These are phyloP conservation scores for Jaculus jaculus DNA, from an alignment of 2,113 vertebrate species.

Conservation along the genomic window DNA sequence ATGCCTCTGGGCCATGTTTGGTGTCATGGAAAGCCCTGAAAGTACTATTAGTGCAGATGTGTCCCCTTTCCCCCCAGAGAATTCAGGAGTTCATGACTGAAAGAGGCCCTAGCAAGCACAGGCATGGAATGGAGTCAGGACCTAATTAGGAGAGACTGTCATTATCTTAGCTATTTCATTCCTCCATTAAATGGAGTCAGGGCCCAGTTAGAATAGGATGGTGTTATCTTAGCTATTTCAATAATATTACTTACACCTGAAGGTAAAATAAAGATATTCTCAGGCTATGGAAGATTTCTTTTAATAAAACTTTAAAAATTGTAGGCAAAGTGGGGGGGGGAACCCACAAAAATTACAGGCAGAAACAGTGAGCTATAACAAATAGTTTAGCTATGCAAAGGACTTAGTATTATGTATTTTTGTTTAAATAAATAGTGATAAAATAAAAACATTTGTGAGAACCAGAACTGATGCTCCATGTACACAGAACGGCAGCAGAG, in stretches of 20 bases:
- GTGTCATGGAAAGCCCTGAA: too few species aligned
- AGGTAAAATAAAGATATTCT: not conserved
- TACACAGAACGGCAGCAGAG: not conserved
- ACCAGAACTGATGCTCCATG: not conserved
- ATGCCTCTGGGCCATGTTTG: too few species aligned
- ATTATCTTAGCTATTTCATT: too few species aligned
- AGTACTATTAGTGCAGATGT: too few species aligned
- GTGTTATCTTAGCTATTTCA: too few species aligned
- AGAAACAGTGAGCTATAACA: not conserved
- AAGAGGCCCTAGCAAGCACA: too few species aligned
- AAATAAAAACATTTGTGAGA: not conserved
- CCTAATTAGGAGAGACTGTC: too few species aligned
- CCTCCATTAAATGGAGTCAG: too few species aligned
- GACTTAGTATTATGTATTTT: not conserved
- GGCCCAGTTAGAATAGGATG: too few species aligned
- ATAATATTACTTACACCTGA: not conserved
- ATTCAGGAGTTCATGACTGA: too few species aligned
- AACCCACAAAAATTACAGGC: not conserved
- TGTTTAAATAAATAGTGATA: not conserved
- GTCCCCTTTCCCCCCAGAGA: too few species aligned
- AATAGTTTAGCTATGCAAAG: not conserved
- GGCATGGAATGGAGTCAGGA: too few species aligned
- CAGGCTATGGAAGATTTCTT: not conserved
- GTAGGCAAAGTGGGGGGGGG: not conserved
- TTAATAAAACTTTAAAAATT: not conserved